Evolutionary conservation across 1,140 invertebrate species (phyloP).

Genomic region (Heliconius himera): DNA sequence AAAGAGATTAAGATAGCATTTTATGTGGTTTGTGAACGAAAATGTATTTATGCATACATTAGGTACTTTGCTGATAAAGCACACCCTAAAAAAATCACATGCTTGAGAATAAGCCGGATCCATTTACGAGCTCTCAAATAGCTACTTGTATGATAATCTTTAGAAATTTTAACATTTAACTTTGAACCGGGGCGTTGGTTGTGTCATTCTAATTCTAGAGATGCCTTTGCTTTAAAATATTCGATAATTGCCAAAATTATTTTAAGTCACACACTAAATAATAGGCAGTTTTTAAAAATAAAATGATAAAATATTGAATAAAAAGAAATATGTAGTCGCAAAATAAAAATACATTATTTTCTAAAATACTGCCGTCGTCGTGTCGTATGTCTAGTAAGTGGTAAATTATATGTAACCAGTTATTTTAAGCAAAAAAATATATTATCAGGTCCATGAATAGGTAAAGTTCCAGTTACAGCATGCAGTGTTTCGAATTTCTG

Average conservation of each 20-base stretch:
- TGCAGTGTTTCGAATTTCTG: too few species aligned
- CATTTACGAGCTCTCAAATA: conserved; percentile 14
- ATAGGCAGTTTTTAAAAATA: too few species aligned
- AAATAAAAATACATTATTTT: too few species aligned
- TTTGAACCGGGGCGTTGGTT: background rate
- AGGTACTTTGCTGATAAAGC: conserved; percentile 14
- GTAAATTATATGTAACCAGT: too few species aligned
- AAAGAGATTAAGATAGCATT: background rate
- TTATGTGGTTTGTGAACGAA: background rate
- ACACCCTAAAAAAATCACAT: background rate
- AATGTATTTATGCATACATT: background rate
- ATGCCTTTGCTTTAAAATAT: background rate
- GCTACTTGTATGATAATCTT: background rate
- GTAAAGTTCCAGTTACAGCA: too few species aligned
- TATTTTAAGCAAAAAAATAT: too few species aligned
- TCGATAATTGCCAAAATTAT: background rate
- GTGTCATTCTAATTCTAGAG: background rate
- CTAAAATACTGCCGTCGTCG: too few species aligned
- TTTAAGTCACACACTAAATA: too few species aligned
- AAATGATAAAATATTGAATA: too few species aligned
- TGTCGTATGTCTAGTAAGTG: too few species aligned
- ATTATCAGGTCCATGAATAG: too few species aligned
- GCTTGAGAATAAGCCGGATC: conserved; percentile 14
- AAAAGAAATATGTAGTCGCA: too few species aligned
- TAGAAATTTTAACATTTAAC: background rate